phyloP scores from a whole-genome alignment of 1,140 invertebrate genomes.

The Pomacea maculata region DNA sequence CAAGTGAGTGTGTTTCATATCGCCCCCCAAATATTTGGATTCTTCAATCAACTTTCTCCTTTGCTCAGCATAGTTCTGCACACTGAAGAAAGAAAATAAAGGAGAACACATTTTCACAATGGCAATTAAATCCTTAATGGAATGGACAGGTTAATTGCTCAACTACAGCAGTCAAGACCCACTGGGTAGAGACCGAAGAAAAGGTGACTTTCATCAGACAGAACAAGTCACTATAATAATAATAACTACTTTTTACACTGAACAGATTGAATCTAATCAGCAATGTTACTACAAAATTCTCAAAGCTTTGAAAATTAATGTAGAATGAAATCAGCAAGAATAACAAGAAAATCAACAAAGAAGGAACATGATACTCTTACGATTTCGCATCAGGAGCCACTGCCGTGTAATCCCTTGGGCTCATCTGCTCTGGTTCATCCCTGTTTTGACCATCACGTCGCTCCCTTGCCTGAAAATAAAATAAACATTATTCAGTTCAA shows the following conservation, averaged over 20 bases:
- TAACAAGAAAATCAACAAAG: neutral
- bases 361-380: slow-evolving; percentile 65
- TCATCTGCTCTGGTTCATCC: slow-evolving; percentile 85
- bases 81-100: slow-evolving; percentile 49
- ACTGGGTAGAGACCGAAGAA: too few species aligned
- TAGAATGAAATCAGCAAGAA: neutral
- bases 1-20: slow-evolving; percentile 99
- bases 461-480: slow-evolving; percentile 77
- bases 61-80: slow-evolving; percentile 92
- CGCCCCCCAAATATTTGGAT: slow-evolving; percentile 99
- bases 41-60: slow-evolving; percentile 96
- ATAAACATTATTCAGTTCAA: neutral
- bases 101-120: too few species aligned
- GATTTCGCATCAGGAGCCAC: slow-evolving; percentile 95
- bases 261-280: neutral
- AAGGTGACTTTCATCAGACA: too few species aligned
- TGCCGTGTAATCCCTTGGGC: slow-evolving; percentile 88
- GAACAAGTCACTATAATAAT: too few species aligned
- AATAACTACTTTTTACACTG: too few species aligned
- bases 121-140: too few species aligned
- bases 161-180: too few species aligned
- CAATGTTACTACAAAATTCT: too few species aligned
- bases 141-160: too few species aligned
- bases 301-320: too few species aligned
- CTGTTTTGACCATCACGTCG: slow-evolving; percentile 86